Evolutionary conservation across 1,140 invertebrate species (phyloP).

Genomic region (Drosophila equinoxialis): DNA sequence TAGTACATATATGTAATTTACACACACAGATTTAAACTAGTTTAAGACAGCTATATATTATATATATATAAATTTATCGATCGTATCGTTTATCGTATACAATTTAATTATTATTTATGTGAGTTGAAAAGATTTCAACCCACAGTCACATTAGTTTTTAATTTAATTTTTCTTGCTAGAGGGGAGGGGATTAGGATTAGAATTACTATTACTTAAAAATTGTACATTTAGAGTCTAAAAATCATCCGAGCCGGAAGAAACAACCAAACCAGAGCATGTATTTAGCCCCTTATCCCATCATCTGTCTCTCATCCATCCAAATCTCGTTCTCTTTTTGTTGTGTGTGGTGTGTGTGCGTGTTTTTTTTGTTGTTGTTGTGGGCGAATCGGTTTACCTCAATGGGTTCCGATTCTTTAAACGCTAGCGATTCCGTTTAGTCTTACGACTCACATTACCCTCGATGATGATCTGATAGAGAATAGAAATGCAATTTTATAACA

Average conservation of each 20-base stretch:
- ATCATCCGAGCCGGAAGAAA: conserved; percentile 32
- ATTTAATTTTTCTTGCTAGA: conserved; percentile 16
- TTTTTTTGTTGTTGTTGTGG: conserved; percentile 9
- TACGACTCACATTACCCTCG: conserved; percentile 82
- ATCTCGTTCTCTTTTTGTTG: conserved; percentile 1
- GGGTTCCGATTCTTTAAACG: conserved; percentile 83
- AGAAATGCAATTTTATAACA: neutral
- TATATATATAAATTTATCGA: conserved; percentile 19
- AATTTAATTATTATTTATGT: conserved; percentile 7
- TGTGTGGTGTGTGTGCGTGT: conserved; percentile 31
- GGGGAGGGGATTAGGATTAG: conserved; percentile 10
- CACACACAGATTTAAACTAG: conserved; percentile 22
- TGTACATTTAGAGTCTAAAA: conserved; percentile 43
- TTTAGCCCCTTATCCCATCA: neutral
- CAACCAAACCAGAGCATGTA: conserved; percentile 11
- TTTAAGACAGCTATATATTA: conserved; percentile 10
- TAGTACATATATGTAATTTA: conserved; percentile 16
- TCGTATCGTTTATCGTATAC: conserved; percentile 15
- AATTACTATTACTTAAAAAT: conserved; percentile 48
- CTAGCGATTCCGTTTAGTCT: conserved; percentile 82
- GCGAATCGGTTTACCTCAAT: conserved; percentile 81
- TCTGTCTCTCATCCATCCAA: neutral
- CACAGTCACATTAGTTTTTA: conserved; percentile 17
- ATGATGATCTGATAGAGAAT: conserved; percentile 72
- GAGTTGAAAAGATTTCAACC: neutral